Percentiles rank a stretch among this genome's conserved stretches.
phyloP scores from a whole-genome alignment of 1,140 invertebrate genomes.

The Macrostomum lignano region DNA sequence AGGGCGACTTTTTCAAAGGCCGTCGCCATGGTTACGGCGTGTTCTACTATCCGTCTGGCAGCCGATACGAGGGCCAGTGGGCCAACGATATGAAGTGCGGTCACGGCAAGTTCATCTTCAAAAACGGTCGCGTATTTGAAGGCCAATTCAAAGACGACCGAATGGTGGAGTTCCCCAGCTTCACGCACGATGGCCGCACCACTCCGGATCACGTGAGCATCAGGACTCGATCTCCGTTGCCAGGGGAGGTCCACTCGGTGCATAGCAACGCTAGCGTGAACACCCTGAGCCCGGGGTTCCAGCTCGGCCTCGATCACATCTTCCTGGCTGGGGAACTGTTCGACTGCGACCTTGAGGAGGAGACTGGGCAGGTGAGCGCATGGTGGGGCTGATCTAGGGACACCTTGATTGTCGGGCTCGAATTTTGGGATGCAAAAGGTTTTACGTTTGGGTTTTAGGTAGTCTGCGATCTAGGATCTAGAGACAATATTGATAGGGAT shows the following conservation, averaged over 20 bases:
- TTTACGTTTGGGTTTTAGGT: too few relatives aligned
- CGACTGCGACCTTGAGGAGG: slow-evolving; percentile 17
- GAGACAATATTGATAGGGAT: too few relatives aligned
- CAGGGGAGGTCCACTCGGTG: slow-evolving; percentile 11
- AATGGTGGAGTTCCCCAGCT: slow-evolving; percentile 21
- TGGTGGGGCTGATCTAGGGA: background rate
- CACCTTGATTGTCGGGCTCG: background rate
- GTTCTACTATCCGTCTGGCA: slow-evolving; percentile 27
- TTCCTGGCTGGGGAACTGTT: slow-evolving; percentile 13
- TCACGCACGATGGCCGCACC: slow-evolving; percentile 16
- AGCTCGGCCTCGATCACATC: slow-evolving; percentile 15
- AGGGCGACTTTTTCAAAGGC: slow-evolving; percentile 24
- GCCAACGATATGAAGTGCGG: slow-evolving; percentile 27
- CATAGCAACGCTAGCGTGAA: slow-evolving; percentile 22
- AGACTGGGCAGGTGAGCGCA: slow-evolving; percentile 14
- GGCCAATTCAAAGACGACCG: slow-evolving; percentile 26
- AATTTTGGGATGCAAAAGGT: too few relatives aligned
- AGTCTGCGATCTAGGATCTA: too few relatives aligned
- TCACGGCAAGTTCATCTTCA: slow-evolving; percentile 27
- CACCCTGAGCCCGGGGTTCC: slow-evolving; percentile 21
- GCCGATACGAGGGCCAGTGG: slow-evolving; percentile 24
- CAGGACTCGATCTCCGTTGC: slow-evolving; percentile 19
- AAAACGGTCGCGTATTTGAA: slow-evolving; percentile 26
- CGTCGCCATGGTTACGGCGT: slow-evolving; percentile 21
- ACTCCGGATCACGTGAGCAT: slow-evolving; percentile 18